Base-by-base conservation (phyloP, 2,888 invertebrate species). In the Seira ritae region DNA sequence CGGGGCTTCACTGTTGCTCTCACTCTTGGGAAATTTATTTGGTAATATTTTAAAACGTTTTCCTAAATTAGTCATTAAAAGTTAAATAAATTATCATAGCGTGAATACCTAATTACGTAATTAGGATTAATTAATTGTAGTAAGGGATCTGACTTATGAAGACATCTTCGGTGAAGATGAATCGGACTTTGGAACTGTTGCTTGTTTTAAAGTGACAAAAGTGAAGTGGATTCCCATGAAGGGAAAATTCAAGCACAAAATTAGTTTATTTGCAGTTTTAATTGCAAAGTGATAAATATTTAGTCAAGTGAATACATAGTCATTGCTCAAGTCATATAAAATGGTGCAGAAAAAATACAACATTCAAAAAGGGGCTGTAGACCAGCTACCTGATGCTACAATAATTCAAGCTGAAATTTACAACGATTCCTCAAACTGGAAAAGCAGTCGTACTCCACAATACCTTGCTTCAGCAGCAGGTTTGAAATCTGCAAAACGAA, bases 341-440 rank as follows among this genome's bases (percentile, higher is more conserved):
- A 75, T 81, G 80, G 80, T 81, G 8, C 80, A 81, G 65, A 81
- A 75, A 71, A 66, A 42, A 55, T 81, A 81, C 15, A 75, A 42
- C 23, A 31, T 81, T 75, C 80, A 81, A 3, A 75, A 75, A 42
- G 46, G 20, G 46, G 6, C 75, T 15, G 42, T 15, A 12, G 70
- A 75, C 4, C 31, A 68, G 20, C 3, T 23, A 55, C 62, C 69
- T 31, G 46, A 69, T 42, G 10, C 46, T 19, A 69, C 31, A 23
- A 75, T 70, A 71, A 75, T 75, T 22, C 19, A 22, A 20, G n/a
- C 42, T n/a, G 66, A 80, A 20, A 19, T 22, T 73, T 42, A 20
- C 17, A 69, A 17, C 24, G 74, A 42, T 67, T 72, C 75, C 1
- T 67, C 69, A 15, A 73, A n/a, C 60, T 76, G 81, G 81, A 81